Conservation (phyloP, 53 echinoderm and acorn worm genomes). For the Echinarachnius parma region DNA sequence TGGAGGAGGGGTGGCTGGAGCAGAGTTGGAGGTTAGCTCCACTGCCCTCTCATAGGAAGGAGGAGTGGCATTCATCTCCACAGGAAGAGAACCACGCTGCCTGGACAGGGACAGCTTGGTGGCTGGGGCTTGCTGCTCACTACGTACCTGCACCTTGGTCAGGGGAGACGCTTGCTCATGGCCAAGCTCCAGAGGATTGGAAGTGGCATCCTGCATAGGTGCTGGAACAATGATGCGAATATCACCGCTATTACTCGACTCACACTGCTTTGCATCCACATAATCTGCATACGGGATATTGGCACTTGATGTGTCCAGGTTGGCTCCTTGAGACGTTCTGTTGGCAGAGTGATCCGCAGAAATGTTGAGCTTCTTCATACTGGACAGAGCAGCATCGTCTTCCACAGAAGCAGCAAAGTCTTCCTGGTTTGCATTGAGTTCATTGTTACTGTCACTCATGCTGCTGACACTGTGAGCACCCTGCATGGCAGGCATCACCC, state of each 20-base stretch:
- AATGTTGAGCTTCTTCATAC: constrained; percentile 89
- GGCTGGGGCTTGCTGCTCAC: not conserved
- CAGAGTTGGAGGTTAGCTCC: constrained; percentile 44
- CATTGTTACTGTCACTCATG: constrained; percentile 87
- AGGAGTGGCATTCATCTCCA: constrained; percentile 45
- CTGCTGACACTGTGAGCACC: constrained; percentile 76
- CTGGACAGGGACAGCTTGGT: constrained; percentile 13
- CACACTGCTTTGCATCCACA: constrained; percentile 41
- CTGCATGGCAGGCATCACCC: constrained; percentile 49
- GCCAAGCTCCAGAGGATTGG: constrained; percentile 71
- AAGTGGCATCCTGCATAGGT: constrained; percentile 82
- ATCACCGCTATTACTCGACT: constrained; percentile 55
- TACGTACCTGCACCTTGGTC: not conserved
- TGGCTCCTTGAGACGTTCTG: constrained; percentile 49
- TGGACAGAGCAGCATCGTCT: constrained; percentile 54
- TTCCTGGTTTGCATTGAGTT: constrained; percentile 61
- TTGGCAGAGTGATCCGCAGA: constrained; percentile 53
- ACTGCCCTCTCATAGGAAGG: constrained; percentile 44
- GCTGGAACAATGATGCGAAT: constrained; percentile 68
- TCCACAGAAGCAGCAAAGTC: constrained; percentile 41
- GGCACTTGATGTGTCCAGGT: constrained; percentile 53
- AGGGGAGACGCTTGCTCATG: not conserved
- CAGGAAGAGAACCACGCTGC: constrained; percentile 18
- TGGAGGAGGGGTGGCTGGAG: constrained; percentile 51
- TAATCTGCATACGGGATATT: constrained; percentile 24